phyloP scores from a whole-genome alignment of 2,113 vertebrate species.

The Tachycineta bicolor region DNA sequence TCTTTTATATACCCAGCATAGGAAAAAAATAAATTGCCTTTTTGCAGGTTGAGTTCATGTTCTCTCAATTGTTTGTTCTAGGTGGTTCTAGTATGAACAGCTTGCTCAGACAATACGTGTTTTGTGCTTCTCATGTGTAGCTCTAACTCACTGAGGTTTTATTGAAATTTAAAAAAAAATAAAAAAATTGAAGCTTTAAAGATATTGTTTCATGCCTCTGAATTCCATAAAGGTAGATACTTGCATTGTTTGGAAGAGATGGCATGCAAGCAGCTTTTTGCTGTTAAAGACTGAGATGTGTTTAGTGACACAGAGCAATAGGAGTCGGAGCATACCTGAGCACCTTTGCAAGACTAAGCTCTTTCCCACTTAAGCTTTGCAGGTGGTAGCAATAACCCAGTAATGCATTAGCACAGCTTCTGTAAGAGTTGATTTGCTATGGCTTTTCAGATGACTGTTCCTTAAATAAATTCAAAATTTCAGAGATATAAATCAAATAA shows the following conservation, averaged over 20 bases:
- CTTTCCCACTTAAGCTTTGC: neutral
- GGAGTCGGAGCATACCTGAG: neutral
- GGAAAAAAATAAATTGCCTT: neutral
- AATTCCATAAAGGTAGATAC: neutral
- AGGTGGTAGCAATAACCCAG: neutral
- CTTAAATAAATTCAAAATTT: neutral
- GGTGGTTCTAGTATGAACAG: neutral
- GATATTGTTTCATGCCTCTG: neutral
- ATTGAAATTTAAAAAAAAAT: neutral
- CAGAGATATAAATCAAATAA: neutral
- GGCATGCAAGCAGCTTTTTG: neutral
- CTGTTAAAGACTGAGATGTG: neutral
- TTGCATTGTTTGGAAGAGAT: neutral
- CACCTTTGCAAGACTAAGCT: neutral
- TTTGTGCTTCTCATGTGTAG: neutral
- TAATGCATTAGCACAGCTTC: neutral
- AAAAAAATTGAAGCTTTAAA: neutral
- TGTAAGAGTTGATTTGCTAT: neutral
- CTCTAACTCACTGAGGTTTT: neutral
- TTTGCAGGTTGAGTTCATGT: neutral
- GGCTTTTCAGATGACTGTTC: neutral
- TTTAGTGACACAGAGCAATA: neutral
- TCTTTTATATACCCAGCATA: neutral
- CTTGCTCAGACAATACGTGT: neutral
- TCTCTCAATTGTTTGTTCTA: neutral